These are phyloP conservation scores for Microplitis demolitor DNA, from an alignment of 1,140 invertebrate species.

Conservation along the genomic window DNA sequence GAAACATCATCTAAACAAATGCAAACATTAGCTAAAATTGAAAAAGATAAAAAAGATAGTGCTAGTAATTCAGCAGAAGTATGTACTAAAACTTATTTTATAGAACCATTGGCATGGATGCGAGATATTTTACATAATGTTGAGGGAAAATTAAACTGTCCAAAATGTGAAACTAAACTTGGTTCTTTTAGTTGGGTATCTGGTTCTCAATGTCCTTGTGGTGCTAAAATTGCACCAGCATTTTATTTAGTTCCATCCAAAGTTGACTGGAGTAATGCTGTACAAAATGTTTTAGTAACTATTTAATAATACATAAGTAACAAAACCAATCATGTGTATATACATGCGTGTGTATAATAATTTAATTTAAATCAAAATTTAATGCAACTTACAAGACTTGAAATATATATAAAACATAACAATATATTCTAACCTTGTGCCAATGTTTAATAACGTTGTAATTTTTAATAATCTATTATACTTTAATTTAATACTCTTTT, in stretches of 20 bases:
- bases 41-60: conserved; percentile 45
- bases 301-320: conserved; percentile 60
- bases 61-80: conserved; percentile 44
- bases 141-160: conserved; percentile 82
- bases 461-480: too few species aligned
- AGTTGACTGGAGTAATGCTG: conserved; percentile 83
- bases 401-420: background rate
- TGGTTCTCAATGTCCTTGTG: conserved; percentile 83
- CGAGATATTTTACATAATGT: conserved; percentile 69
- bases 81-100: conserved; percentile 76
- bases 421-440: conserved; percentile 43
- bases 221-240: conserved; percentile 80
- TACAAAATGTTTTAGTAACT: conserved; percentile 84
- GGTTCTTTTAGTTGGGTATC: conserved; percentile 83
- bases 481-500: too few species aligned
- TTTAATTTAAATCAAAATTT: background rate
- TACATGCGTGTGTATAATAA: too few species aligned
- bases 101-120: conserved; percentile 86
- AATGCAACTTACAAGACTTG: conserved; percentile 10
- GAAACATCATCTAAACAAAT: conserved; percentile 33
- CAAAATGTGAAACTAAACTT: conserved; percentile 79
- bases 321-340: too few species aligned
- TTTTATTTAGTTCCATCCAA: conserved; percentile 87
- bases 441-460: conserved; percentile 22
- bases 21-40: conserved; percentile 33